Evolutionary conservation across 2,113 vertebrate species (phyloP), one percentile per base, ranked within the genome.

Genomic region (Gymnorhina tibicen): DNA sequence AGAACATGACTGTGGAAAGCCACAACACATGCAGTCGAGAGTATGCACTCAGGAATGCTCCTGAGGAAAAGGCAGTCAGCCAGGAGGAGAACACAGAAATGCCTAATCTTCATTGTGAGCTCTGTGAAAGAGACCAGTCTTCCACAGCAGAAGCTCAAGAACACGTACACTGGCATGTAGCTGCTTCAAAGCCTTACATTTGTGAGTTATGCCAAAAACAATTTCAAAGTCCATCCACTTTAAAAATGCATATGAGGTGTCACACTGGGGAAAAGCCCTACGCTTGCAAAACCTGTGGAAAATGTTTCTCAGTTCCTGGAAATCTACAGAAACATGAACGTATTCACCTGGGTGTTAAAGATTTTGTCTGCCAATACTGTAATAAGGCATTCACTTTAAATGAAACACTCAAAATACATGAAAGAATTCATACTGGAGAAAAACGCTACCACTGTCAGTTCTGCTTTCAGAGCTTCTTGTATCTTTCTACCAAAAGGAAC

Each of bases 391-490:
- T 98, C 96, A 98, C 98, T 19, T 80, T 98, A 93, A 98, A 97
- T 2, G 98, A 98, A 94, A 98, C 98, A 41, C 99, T 99, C 44
- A 99, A 99, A 91, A 99, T 98, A 78, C 98, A 98, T 4, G 97
- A 98, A 35, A 98, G 98, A 52, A 99, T 99, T 95, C 98, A 99
- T 90, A 99, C 98, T 11, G 99, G 98, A 14, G 99, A 99, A 89
- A 99, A 99, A 93, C 99, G 98, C 35, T 99, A 99, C 83, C 99
- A 98, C 91, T 99, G 99, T 94, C 98, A 99, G 88, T 99, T 99
- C 97, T 99, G 99, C 97, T 99, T 99, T 22, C 99, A 99, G 97
- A 98, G 99, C 37, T 99, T 99, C 96, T 97, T 99, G 55, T 99
- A 99, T 81, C 99, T 99, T 46, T 99, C 99, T 95, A 99, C 99